phyloP scores from a whole-genome alignment of 1,140 invertebrate species.

The Teleopsis dalmanni region DNA sequence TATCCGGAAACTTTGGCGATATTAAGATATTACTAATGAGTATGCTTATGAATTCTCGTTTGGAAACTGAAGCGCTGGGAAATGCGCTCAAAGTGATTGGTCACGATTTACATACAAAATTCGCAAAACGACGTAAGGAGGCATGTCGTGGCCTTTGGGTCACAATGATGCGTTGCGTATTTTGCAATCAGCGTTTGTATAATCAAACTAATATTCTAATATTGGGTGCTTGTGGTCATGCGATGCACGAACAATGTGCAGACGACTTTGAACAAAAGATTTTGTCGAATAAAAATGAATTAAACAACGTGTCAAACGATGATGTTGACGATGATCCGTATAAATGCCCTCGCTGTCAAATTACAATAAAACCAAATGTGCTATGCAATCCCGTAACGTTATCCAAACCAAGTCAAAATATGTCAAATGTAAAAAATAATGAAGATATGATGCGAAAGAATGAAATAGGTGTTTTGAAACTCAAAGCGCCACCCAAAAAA shows the following conservation, averaged over 20 bases:
- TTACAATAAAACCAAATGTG: neutral
- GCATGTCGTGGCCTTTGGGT: slow-evolving; percentile 33
- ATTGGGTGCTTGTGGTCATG: slow-evolving; percentile 35
- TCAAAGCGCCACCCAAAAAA: slow-evolving; percentile 40
- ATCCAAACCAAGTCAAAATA: slow-evolving; percentile 23
- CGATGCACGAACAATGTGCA: slow-evolving; percentile 29
- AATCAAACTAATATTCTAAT: slow-evolving; percentile 29
- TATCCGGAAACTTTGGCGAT: slow-evolving; percentile 47
- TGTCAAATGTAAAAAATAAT: slow-evolving; percentile 5
- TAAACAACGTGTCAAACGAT: neutral
- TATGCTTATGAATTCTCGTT: slow-evolving; percentile 46
- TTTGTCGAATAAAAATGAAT: too few relatives aligned
- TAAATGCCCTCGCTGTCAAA: slow-evolving; percentile 26
- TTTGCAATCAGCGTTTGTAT: slow-evolving; percentile 32
- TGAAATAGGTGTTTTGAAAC: slow-evolving; percentile 30
- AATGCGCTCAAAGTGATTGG: slow-evolving; percentile 37
- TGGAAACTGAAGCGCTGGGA: slow-evolving; percentile 44
- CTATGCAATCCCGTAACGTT: slow-evolving; percentile 13
- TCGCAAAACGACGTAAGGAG: slow-evolving; percentile 16
- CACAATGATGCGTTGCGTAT: slow-evolving; percentile 32
- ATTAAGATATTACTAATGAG: slow-evolving; percentile 47
- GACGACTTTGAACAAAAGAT: neutral
- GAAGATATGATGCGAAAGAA: slow-evolving; percentile 9
- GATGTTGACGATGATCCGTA: neutral
- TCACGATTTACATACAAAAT: slow-evolving; percentile 41